Evolutionary conservation across 2,113 vertebrate genomes (phyloP), one percentile per base, ranked within the genome.

Genomic region (Hiodon tergisus): DNA sequence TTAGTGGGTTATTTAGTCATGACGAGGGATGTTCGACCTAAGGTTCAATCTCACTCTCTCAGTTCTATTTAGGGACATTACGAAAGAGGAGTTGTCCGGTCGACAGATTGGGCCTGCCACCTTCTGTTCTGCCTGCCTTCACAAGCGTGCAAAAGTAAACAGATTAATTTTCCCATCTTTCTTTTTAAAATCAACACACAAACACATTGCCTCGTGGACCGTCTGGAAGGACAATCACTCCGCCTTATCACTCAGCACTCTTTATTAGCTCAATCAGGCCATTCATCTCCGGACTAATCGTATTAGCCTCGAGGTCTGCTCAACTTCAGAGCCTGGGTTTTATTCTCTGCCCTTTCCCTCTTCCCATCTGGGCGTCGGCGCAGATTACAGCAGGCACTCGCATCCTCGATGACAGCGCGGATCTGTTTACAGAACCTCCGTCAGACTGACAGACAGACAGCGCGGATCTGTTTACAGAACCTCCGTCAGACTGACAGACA

Each of bases 221-320:
- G 50, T 69, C 58, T 61, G n/a, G 5, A 50, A 55, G 58, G 67
- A 76, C 31, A 68, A 72, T 67, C 6, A 67, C 71, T 46, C 55
- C 17, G 55, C 10, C 17, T 53, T 57, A 6, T 65, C 63, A 54
- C 58, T 55, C 46, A 8, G 7, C 46, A 17, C 59, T 61, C 67
- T 67, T 47, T 65, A 8, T 62, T 73, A 66, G 65, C 59, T n/a
- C 58, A 71, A 77, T 66, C 55, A 67, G 55, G 48, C 47, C 17
- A 69, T 60, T 58, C 10, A 58, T 73, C 71, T 73, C 62, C 16
- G 9, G 47, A 31, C 10, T 72, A 73, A 77, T 77, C 50, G 66
- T n/a, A 73, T 77, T 77, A 59, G n/a, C 73, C 17, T 60, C 66
- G 14, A 65, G 8, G 52, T 77, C 73, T 73, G 65, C 53, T 67